Conservation (phyloP, 2,113 vertebrate genomes). For the Aspidoscelis tigris region DNA sequence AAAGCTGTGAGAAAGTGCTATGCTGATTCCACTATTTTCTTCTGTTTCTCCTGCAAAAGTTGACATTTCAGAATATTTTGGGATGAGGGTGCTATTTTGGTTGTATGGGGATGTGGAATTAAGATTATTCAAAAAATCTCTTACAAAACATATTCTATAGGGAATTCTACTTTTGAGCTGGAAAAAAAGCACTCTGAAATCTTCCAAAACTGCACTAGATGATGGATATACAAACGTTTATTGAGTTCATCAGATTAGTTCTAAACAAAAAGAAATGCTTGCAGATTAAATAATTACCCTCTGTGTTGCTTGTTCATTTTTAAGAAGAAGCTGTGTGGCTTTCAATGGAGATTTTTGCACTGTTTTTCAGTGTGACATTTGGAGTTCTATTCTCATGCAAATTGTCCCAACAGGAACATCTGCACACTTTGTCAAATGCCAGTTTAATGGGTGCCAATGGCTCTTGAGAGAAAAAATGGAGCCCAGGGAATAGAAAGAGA, state of each 20-base stretch:
- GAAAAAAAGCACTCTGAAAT: neutral
- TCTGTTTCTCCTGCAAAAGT: neutral
- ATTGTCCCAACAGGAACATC: slow-evolving; percentile 40
- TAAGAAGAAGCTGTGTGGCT: neutral
- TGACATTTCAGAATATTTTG: neutral
- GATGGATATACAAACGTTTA: neutral
- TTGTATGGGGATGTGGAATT: neutral
- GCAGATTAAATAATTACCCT: neutral
- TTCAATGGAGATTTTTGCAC: slow-evolving; percentile 2
- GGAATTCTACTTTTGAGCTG: neutral
- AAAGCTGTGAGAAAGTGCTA: neutral
- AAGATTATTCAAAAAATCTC: neutral
- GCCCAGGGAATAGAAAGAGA: neutral
- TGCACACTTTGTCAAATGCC: slow-evolving; percentile 24
- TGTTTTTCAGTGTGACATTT: slow-evolving; percentile 31
- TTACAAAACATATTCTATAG: neutral
- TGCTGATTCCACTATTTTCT: neutral
- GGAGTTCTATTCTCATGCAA: slow-evolving; percentile 31
- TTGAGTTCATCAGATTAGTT: neutral
- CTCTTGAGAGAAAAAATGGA: neutral
- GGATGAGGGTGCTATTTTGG: neutral
- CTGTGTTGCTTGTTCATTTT: neutral
- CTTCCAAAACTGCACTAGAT: neutral
- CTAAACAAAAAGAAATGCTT: neutral
- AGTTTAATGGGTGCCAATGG: slow-evolving; percentile 7